These are phyloP conservation scores for Formicarius rufipectus DNA, from an alignment of 2,113 vertebrate genomes.

Conservation along the genomic window DNA sequence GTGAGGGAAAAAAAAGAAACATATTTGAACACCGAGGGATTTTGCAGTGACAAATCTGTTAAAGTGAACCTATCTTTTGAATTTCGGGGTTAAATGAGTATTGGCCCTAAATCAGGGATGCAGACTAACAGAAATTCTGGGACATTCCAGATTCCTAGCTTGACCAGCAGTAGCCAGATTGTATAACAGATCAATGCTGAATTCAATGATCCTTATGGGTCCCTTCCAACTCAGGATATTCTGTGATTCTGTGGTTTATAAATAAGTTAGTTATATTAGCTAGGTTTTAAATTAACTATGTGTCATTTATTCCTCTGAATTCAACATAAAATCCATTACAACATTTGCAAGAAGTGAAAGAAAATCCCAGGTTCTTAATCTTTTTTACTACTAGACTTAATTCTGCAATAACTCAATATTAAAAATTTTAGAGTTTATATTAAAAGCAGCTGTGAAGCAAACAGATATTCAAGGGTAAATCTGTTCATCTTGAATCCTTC, in stretches of 20 bases:
- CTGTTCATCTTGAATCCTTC: conserved; percentile 57
- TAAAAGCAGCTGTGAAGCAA: conserved; percentile 53
- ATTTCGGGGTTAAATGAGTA: conserved; percentile 53
- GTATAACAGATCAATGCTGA: background rate
- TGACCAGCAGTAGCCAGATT: conserved; percentile 15
- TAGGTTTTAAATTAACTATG: background rate
- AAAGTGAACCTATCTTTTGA: conserved; percentile 49
- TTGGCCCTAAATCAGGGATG: conserved; percentile 27
- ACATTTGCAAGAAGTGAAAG: background rate
- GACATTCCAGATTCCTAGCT: conserved; percentile 27
- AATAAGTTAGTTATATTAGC: background rate
- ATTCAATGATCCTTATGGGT: background rate
- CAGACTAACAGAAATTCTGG: conserved; percentile 42
- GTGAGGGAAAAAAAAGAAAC: conserved; percentile 41
- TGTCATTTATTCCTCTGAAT: background rate
- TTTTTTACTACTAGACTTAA: conserved; percentile 12
- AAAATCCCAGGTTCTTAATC: conserved; percentile 34
- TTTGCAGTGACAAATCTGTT: conserved; percentile 59
- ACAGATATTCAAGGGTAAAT: conserved; percentile 30
- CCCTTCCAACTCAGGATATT: background rate
- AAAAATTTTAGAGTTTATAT: conserved; percentile 36
- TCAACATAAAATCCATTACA: background rate
- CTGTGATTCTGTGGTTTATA: background rate
- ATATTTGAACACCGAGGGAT: conserved; percentile 66
- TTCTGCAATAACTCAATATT: conserved; percentile 28